Base-by-base conservation (phyloP, 2,797 vertebrate species). In the Octomys mimax region DNA sequence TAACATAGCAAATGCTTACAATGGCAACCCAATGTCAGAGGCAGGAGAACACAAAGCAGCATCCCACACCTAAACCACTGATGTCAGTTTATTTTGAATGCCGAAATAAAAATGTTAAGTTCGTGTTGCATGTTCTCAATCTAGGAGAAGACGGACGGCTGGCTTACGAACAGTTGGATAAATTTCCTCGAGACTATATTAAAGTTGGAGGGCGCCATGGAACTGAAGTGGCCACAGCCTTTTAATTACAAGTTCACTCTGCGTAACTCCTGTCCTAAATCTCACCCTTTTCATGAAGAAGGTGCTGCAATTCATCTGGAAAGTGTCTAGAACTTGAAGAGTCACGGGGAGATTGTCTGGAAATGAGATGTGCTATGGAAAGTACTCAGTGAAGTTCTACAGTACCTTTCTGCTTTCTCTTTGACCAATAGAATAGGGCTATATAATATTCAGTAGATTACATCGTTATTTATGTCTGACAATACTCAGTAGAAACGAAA, bases 101-200 rank as follows among this genome's bases (percentile, higher is more conserved):
- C 70, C 0, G 11, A 61, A 42, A 39, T 59, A 10, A 87, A 49
- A 87, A 82, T 10, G 22, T 14, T n/a, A 49, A 36, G 22, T 78
- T 87, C 83, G 66, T 62, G 24, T 57, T 96, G 89, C 31, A 42
- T 79, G 31, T 97, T 95, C 75, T 95, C 13, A 71, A 6, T 83
- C 80, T 97, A 99, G 99, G 99, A 96, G 99, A 99, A 98, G 99
- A 99, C 36, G 99, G 99, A 5, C 99, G 99, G n/a, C 98, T 99
- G 98, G 99, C 99, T 0, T 99, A 99, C 0, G 99, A 99, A 97
- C 99, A 99, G 98, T 96, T 99, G 96, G 99, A 99, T 98, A 99
- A 98, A 1, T 99, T 99, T 73, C 99, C 99, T 14, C 98, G 99
- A 78, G 99, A 99, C 89, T 99, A 99, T 87, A 96, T 99, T 77